Evolutionary conservation across 2,113 vertebrate species (phyloP), one percentile per base, ranked within the genome.

Genomic region (Ellobius talpinus): DNA sequence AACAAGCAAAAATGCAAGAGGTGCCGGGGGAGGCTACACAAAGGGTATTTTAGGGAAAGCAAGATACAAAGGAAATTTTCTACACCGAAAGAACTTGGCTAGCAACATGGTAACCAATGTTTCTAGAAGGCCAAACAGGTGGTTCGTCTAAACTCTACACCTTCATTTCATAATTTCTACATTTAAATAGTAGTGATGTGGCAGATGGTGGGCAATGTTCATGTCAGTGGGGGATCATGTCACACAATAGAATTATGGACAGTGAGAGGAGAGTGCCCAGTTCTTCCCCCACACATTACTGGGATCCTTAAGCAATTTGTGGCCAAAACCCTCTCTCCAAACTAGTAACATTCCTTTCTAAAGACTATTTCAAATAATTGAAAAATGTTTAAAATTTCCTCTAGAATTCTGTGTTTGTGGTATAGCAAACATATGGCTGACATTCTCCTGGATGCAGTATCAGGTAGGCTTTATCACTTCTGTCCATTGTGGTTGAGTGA

Each of bases 1-100:
- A 95, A 79, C 33, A 82, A 94, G 88, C 58, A 61, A 91, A 95
- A 97, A 66, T 58, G 65, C 42, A 90, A 10, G 42, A 5, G 14
- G n/a, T 9, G 6, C 17, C 5, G 70, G 21, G 63, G 23, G 24
- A 13, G 13, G 3, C 7, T 58, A 66, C 7, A 89, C 47, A 79
- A 70, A 73, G 65, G 68, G 85, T 76, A 68, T 66, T 85, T 39
- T 66, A 12, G 0, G 0, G 2, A 29, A 87, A n/a, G 63, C 14
- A 74, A 94, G 73, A 61, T 58, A 85, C 29, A 74, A 88, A 73
- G 13, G 42, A 91, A 88, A 66, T 70, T 87, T 95, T 90, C 23
- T 61, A 50, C 3, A 84, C 5, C 61, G n/a, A 63, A 76, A 16
- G 68, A 96, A 72, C 13, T 68, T 90, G 74, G 33, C 76, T 26